Percentiles rank a stretch among this genome's conserved stretches.
These are phyloP conservation scores for Ceratotherium simum DNA, from an alignment of 2,113 vertebrate species.

Conservation along the genomic window DNA sequence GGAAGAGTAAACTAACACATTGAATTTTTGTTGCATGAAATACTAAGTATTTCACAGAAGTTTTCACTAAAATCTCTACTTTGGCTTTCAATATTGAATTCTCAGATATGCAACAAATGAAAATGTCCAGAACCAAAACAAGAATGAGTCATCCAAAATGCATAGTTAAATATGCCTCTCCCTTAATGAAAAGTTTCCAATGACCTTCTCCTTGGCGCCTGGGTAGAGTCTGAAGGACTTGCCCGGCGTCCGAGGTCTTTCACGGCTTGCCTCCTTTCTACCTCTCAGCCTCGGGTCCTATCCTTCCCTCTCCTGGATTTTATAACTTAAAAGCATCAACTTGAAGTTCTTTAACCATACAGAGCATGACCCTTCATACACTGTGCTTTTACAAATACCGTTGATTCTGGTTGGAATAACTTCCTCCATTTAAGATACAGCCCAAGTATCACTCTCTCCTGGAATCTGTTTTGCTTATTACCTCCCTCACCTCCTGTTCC, in stretches of 20 bases:
- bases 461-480: neutral
- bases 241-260: neutral
- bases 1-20: neutral
- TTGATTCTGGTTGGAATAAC: neutral
- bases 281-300: neutral
- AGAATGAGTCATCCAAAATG: neutral
- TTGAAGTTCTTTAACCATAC: neutral
- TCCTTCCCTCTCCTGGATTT: neutral
- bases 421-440: neutral
- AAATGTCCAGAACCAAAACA: neutral
- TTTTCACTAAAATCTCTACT: neutral
- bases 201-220: neutral
- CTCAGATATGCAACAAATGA: neutral
- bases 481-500: too few relatives aligned
- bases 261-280: neutral
- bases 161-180: neutral
- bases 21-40: neutral
- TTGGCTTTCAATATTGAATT: neutral
- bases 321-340: neutral
- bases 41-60: neutral
- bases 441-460: neutral
- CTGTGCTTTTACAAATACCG: neutral
- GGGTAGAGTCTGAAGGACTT: neutral
- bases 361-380: neutral
- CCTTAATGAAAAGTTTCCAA: neutral